These are phyloP conservation scores for Drosophila bipectinata DNA, from an alignment of 1,140 invertebrate species.

Conservation along the genomic window DNA sequence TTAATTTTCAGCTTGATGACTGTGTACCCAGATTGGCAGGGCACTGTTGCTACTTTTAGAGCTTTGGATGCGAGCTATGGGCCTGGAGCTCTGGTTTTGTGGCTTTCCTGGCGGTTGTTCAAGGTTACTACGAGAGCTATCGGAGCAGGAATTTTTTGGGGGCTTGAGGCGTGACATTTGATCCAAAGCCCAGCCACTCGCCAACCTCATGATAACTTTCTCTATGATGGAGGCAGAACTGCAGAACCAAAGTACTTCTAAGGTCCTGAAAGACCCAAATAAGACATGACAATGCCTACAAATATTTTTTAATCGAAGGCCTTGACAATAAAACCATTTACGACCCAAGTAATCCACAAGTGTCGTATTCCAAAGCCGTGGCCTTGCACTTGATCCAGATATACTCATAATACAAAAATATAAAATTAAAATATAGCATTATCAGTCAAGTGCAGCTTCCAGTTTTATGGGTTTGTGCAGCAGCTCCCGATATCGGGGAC, in stretches of 20 bases:
- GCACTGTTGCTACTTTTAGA: slow-evolving; percentile 30
- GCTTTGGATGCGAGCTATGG: slow-evolving; percentile 8
- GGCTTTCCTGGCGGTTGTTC: slow-evolving; percentile 39
- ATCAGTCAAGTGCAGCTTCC: slow-evolving; percentile 68
- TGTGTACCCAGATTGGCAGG: slow-evolving; percentile 62
- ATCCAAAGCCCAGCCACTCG: slow-evolving; percentile 1
- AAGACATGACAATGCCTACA: neutral
- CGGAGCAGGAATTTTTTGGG: slow-evolving; percentile 8
- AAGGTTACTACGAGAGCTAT: slow-evolving; percentile 36
- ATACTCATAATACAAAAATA: neutral
- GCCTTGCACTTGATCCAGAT: slow-evolving; percentile 57
- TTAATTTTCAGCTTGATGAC: slow-evolving; percentile 69
- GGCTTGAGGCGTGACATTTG: slow-evolving; percentile 18
- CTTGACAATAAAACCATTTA: neutral
- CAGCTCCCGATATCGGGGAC: slow-evolving; percentile 13
- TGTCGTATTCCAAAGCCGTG: slow-evolving; percentile 15
- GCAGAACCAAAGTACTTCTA: too few relatives aligned
- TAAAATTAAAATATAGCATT: slow-evolving; percentile 10
- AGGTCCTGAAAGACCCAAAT: too few relatives aligned
- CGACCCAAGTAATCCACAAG: slow-evolving; percentile 8
- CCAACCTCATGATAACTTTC: neutral
- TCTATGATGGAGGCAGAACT: neutral
- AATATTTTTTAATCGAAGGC: neutral
- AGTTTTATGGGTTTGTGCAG: slow-evolving; percentile 14
- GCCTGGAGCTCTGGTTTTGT: slow-evolving; percentile 8